Base-by-base conservation (phyloP, 2,888 invertebrate genomes). In the Gymnocheta viridis region DNA sequence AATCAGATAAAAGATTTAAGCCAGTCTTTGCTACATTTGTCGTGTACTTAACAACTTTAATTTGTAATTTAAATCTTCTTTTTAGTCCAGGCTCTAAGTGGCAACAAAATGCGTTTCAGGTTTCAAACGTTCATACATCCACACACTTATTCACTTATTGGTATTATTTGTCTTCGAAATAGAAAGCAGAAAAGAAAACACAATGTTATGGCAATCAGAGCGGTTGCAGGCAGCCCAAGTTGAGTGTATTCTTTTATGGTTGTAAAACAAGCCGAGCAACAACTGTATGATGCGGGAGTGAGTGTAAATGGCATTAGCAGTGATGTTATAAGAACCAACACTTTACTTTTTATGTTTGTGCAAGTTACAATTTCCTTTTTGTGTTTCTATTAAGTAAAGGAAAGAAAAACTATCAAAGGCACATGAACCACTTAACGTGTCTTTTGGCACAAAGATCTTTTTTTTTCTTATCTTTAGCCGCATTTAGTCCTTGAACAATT, bases 341-440 rank as follows among this genome's bases (percentile, higher is more conserved):
- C 49, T 73, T 27, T 38, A 38, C 14, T 49, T 51, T 38, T 64
- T 38, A 2, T 66, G 22, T 56, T 51, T 62, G 17, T 27, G 49
- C 12, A 35, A 56, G 72, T 74, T 44, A 66, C 41, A 66, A 76
- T 77, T 58, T 77, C 67, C 67, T 77, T 77, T 69, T 78, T 78
- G 62, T 58, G 32, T 64, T 72, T 56, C 44, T 84, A 44, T 27
- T 47, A 32, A 47, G n/a, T 19, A 47, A 32, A 47, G 56, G n/a
- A 3, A 47, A 47, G 14, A 49, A 58, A 70, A 74, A 24, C 54
- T 67, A 69, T 81, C 64, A 81, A 81, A 81, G 73, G 56, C 77
- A 64, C 38, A 78, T 69, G 67, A 84, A 84, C 77, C 84, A 84
- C 84, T 84, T 78, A 78, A 84, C 81, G 67, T 78, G 35, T 62